Conservation (phyloP, 1,140 invertebrate genomes). For the Drosophila lini region DNA sequence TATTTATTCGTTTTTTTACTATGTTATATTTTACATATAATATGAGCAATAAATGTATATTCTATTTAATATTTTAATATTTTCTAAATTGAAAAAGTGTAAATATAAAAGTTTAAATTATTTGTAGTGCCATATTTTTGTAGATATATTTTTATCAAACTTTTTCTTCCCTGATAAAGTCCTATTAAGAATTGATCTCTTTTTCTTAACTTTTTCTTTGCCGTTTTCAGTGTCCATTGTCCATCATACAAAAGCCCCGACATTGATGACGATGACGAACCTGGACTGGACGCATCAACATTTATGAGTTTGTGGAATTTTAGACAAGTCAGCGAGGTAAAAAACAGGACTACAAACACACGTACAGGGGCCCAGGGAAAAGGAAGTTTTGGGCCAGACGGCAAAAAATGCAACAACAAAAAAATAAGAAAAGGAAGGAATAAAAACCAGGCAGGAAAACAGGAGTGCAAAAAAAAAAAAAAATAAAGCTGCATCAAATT, state of each 20-base stretch:
- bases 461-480: slow-evolving; percentile 22
- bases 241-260: slow-evolving; percentile 33
- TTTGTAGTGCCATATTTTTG: neutral
- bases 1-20: no score
- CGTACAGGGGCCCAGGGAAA: neutral
- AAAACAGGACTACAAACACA: slow-evolving; percentile 17
- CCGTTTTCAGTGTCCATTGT: slow-evolving; percentile 41
- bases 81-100: neutral
- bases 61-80: neutral
- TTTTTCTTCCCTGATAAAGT: neutral
- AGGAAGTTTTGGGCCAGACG: slow-evolving; percentile 17
- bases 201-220: neutral
- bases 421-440: neutral
- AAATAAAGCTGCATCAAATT: slow-evolving; percentile 69
- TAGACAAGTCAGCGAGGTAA: slow-evolving; percentile 43
- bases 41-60: neutral
- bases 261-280: slow-evolving; percentile 69
- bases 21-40: no score
- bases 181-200: slow-evolving; percentile 1
- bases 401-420: slow-evolving; percentile 1
- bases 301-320: slow-evolving; percentile 80
- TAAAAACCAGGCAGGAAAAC: slow-evolving; percentile 13
- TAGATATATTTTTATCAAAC: neutral
- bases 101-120: neutral
- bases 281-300: slow-evolving; percentile 55